Evolutionary conservation across 1,140 invertebrate species (phyloP).

Genomic region (Dolichoris vasculosae): DNA sequence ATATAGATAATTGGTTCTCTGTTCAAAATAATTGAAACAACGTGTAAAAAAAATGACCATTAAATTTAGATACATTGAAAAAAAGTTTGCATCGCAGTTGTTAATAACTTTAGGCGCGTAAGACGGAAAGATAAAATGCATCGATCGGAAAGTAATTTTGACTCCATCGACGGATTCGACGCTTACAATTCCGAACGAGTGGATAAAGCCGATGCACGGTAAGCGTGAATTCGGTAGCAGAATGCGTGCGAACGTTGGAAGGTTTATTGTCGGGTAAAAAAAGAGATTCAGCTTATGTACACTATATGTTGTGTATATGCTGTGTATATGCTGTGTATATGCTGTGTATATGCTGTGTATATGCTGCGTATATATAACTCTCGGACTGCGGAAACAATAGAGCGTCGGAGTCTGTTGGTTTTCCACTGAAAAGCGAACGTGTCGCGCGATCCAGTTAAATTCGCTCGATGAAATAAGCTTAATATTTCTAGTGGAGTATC

Average conservation of each 20-base stretch:
- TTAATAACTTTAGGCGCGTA: too few species aligned
- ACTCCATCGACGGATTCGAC: background rate
- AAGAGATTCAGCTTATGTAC: constrained; percentile 35
- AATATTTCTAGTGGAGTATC: background rate
- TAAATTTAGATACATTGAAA: too few species aligned
- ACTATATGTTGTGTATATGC: too few species aligned
- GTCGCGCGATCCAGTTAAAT: background rate
- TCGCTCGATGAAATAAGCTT: background rate
- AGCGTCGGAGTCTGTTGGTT: background rate
- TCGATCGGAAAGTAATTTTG: background rate
- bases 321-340: too few species aligned
- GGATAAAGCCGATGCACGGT: background rate
- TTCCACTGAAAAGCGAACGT: background rate
- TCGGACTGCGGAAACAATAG: background rate
- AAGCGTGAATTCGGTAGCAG: background rate
- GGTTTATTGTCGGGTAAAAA: constrained; percentile 16
- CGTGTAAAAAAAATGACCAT: too few species aligned
- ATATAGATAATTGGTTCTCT: too few species aligned
- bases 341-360: too few species aligned
- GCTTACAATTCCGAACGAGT: background rate
- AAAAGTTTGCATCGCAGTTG: too few species aligned
- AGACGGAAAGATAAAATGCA: background rate
- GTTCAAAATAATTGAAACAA: too few species aligned
- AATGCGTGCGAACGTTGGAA: constrained; percentile 46
- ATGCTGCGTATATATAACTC: too few species aligned